Evolutionary conservation across 2,797 vertebrate genomes (phyloP).

Genomic region (Dendrocincla tyrannina): DNA sequence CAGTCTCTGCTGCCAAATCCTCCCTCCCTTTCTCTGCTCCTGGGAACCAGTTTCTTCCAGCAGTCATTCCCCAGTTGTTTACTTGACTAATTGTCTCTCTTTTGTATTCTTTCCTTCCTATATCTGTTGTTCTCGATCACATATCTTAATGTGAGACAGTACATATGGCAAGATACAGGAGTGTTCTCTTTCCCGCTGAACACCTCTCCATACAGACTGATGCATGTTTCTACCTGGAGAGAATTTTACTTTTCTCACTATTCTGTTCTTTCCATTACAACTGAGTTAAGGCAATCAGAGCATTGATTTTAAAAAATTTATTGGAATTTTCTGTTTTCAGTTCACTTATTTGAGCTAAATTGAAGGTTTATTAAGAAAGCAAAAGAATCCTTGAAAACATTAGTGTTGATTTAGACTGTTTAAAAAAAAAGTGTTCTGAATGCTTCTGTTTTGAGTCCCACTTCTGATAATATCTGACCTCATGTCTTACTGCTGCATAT

Average conservation of each 20-base stretch:
- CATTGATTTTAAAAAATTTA: neutral
- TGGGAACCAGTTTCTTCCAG: slow-evolving; percentile 3
- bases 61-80: slow-evolving; percentile 11
- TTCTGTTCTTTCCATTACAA: neutral
- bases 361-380: neutral
- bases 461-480: neutral
- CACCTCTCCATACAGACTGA: neutral
- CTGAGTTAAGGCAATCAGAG: neutral
- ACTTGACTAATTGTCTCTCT: neutral
- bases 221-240: neutral
- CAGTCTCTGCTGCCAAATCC: slow-evolving; percentile 23
- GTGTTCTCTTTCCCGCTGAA: neutral
- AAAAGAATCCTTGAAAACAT: neutral
- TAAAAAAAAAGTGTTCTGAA: neutral
- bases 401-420: neutral
- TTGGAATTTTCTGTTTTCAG: neutral
- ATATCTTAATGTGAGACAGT: neutral
- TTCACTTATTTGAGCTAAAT: neutral
- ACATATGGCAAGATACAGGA: neutral
- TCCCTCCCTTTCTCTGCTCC: neutral
- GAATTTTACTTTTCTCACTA: neutral
- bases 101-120: neutral
- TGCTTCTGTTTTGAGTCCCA: neutral
- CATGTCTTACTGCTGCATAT: rapidly evolving
- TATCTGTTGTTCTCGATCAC: neutral